These are phyloP conservation scores for Parthenolecanium corni DNA, from an alignment of 2,888 invertebrate genomes.

Conservation along the genomic window DNA sequence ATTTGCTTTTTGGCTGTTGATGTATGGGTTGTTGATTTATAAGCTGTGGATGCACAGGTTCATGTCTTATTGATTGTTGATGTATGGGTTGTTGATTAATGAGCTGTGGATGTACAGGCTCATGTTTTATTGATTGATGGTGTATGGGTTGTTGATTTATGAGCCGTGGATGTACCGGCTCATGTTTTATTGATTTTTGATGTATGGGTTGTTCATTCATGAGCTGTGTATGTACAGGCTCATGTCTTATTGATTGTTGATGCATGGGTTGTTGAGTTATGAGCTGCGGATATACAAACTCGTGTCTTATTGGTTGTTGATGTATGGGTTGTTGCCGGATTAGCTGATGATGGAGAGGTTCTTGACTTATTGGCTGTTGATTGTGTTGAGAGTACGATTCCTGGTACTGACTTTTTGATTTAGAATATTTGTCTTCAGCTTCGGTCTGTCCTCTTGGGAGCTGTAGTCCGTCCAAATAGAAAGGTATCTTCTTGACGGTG, in stretches of 20 bases:
- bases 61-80: background rate
- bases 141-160: no score
- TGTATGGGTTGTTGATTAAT: no score
- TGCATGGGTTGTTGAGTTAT: no score
- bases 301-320: background rate
- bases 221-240: no score
- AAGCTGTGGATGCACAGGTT: no score
- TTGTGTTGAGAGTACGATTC: background rate
- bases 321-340: background rate
- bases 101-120: no score
- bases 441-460: conserved; percentile 30
- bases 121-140: background rate
- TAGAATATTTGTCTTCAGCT: background rate
- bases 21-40: no score
- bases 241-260: no score
- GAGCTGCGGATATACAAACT: no score
- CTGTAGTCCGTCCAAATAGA: conserved; percentile 26
- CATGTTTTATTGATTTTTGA: background rate
- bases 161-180: no score
- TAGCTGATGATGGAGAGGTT: background rate
- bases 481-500: conserved; percentile 33
- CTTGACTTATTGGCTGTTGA: background rate
- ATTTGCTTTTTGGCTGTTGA: background rate
- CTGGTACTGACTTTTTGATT: background rate
- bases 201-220: no score